phyloP scores from a whole-genome alignment of 2,797 vertebrate species.

The Nyctalus aviator region DNA sequence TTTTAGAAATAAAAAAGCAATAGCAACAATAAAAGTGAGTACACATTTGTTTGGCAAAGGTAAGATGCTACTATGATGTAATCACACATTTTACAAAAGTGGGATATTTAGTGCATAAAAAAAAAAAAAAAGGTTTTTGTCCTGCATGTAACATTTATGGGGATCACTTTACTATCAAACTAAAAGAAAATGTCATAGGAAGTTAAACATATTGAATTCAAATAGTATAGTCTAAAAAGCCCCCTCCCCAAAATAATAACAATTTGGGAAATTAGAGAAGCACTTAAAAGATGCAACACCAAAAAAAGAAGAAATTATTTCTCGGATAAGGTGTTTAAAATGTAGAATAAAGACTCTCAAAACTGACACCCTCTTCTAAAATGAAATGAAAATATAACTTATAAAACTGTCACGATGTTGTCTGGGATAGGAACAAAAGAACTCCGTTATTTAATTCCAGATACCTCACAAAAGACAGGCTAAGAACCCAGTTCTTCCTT shows the following conservation, averaged over 20 bases:
- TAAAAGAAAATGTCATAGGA: slow-evolving; percentile 65
- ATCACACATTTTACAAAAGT: slow-evolving; percentile 71
- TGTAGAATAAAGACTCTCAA: not conserved
- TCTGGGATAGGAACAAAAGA: slow-evolving; percentile 77
- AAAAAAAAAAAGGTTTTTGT: slow-evolving; percentile 45
- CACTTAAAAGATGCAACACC: not conserved
- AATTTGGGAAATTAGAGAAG: slow-evolving; percentile 44
- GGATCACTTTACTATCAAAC: slow-evolving; percentile 64
- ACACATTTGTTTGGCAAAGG: slow-evolving; percentile 66
- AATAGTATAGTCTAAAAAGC: slow-evolving; percentile 47
- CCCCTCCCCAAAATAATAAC: slow-evolving; percentile 16
- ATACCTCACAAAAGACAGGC: slow-evolving; percentile 50
- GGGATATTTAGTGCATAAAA: slow-evolving; percentile 42
- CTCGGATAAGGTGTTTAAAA: slow-evolving; percentile 15
- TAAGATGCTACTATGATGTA: slow-evolving; percentile 70
- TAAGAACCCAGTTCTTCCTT: slow-evolving; percentile 27
- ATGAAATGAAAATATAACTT: slow-evolving; percentile 54
- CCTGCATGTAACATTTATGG: slow-evolving; percentile 68
- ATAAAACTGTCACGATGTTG: slow-evolving; percentile 16
- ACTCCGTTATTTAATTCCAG: slow-evolving; percentile 63
- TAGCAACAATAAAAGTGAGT: slow-evolving; percentile 56
- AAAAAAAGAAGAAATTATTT: slow-evolving; percentile 61
- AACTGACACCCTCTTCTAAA: not conserved
- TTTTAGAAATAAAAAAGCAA: slow-evolving; percentile 63
- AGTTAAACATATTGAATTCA: slow-evolving; percentile 68